Evolutionary conservation across 2,888 invertebrate species (phyloP).

Genomic region (Helicoverpa assulta): DNA sequence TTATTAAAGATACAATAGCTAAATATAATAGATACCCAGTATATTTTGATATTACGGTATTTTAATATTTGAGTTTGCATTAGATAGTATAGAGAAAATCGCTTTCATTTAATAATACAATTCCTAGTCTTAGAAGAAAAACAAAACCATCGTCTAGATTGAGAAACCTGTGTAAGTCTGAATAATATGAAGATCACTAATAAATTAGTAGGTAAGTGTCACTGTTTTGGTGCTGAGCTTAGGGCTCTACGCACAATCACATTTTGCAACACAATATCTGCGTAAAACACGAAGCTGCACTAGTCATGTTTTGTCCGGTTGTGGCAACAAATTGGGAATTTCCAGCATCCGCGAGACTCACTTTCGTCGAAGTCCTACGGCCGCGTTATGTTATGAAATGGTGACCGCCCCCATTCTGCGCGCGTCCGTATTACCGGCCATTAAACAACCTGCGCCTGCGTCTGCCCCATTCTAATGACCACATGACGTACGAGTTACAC

Average conservation of each 20-base stretch:
- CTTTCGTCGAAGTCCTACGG: slow-evolving; percentile 67
- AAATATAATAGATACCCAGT: slow-evolving; percentile 11
- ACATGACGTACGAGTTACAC: slow-evolving; percentile 73
- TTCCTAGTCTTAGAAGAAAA: neutral
- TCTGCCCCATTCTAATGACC: slow-evolving; percentile 75
- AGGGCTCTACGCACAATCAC: neutral
- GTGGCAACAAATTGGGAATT: slow-evolving; percentile 61
- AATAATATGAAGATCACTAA: too few species aligned
- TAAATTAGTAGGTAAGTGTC: too few species aligned
- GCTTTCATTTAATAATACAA: neutral
- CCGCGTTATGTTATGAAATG: slow-evolving; percentile 78
- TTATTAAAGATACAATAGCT: neutral
- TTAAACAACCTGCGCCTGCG: slow-evolving; percentile 74
- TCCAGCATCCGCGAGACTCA: slow-evolving; percentile 73
- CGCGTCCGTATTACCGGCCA: slow-evolving; percentile 71
- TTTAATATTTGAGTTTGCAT: neutral
- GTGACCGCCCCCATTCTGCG: slow-evolving; percentile 76
- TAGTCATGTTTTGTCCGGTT: slow-evolving; percentile 26
- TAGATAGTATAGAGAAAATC: neutral
- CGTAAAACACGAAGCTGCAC: neutral
- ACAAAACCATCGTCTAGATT: neutral
- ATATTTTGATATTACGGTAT: neutral
- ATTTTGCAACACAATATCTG: neutral
- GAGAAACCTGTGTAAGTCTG: neutral
- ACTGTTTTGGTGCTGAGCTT: neutral